Evolutionary conservation across 1,140 invertebrate genomes (phyloP).

Genomic region (Saxidomus purpurata): DNA sequence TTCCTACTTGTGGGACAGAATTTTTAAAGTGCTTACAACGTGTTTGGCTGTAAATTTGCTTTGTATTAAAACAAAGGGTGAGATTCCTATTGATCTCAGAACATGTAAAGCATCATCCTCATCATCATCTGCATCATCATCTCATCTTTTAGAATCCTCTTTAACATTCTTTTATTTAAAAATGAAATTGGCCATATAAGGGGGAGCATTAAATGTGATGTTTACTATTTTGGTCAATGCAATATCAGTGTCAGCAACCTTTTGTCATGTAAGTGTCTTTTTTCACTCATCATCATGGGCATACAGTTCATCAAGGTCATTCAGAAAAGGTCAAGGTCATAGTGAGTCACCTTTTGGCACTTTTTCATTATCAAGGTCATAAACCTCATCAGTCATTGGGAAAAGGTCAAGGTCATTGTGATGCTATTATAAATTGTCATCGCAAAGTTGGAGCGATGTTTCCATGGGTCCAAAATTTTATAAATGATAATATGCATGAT

Average conservation of each 20-base stretch:
- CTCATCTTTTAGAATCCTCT: neutral
- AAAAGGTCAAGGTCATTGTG: neutral
- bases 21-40: conserved; percentile 1
- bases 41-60: conserved; percentile 41
- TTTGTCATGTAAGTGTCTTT: no score
- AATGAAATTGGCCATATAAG: neutral
- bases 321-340: neutral
- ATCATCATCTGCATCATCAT: neutral
- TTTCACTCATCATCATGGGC: no score
- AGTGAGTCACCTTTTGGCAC: neutral
- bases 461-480: conserved; percentile 26
- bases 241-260: neutral
- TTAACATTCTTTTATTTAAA: neutral
- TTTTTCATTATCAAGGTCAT: no score
- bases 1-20: neutral
- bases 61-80: neutral
- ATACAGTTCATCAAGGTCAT: neutral
- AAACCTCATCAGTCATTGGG: neutral
- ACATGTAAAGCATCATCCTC: neutral
- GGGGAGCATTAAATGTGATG: neutral
- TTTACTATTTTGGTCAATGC: neutral
- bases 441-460: neutral
- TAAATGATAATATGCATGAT: neutral
- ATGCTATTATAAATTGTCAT: neutral
- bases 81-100: conserved; percentile 39